Evolutionary conservation across 2,113 vertebrate genomes (phyloP).

Genomic region (Tychaedon coryphoeus): DNA sequence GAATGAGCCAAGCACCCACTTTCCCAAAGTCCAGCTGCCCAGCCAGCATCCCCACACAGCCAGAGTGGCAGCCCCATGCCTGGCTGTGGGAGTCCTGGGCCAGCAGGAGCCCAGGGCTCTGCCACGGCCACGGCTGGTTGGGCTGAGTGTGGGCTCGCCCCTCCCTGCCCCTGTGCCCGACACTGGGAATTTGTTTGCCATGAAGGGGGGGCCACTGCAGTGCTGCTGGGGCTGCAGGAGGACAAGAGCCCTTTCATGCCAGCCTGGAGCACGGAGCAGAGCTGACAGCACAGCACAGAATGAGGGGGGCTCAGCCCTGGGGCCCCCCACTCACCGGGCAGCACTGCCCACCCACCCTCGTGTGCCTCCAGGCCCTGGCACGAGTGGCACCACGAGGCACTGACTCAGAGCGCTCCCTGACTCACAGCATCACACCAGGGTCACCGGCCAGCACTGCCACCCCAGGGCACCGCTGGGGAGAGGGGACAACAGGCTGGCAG

Average conservation of each 20-base stretch:
- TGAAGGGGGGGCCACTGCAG: accelerated
- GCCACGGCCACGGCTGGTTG: accelerated
- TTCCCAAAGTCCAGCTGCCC: not conserved
- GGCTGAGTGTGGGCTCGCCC: not conserved
- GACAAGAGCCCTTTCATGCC: conserved; percentile 48
- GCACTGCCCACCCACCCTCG: not conserved
- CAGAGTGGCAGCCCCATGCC: not conserved
- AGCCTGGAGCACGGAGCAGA: not conserved
- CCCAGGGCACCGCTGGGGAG: accelerated
- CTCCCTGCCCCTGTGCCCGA: not conserved
- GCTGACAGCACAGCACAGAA: accelerated
- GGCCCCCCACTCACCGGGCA: accelerated
- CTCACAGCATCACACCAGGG: not conserved
- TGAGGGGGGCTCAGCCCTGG: not conserved
- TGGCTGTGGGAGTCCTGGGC: accelerated
- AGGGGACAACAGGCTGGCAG: not conserved
- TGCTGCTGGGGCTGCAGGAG: not conserved
- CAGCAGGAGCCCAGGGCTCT: not conserved
- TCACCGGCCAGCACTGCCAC: accelerated
- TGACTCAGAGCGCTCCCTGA: conserved; percentile 30
- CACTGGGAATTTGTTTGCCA: conserved; percentile 26
- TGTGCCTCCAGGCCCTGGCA: not conserved
- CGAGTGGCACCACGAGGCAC: not conserved
- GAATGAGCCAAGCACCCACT: accelerated
- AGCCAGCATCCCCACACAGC: not conserved